Percentiles rank a stretch among this genome's conserved stretches.
Conservation (phyloP, 2,888 invertebrate genomes). For the Sacculina carcini region DNA sequence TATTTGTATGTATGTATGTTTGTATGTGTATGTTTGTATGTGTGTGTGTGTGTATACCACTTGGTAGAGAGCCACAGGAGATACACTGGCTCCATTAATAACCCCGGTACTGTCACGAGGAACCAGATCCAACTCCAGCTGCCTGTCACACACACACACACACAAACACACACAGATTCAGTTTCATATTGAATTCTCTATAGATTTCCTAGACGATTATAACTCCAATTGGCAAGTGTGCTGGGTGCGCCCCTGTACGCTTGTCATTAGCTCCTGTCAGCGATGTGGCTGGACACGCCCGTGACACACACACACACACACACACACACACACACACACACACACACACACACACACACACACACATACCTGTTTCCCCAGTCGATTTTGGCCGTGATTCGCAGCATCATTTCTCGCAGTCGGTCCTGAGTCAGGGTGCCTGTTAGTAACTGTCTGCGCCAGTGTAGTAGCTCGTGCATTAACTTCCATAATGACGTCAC, state of each 20-base stretch:
- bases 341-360: too few species aligned
- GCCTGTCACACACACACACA: conserved; percentile 48
- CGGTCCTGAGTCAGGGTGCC: conserved; percentile 73
- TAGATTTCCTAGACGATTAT: too few species aligned
- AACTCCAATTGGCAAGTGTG: too few species aligned
- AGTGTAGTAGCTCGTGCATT: conserved; percentile 65
- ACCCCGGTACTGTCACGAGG: conserved; percentile 68
- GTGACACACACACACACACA: too few species aligned
- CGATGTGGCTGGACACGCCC: too few species aligned
- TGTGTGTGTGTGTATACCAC: conserved; percentile 39
- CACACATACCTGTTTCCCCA: conserved; percentile 82
- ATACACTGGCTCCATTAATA: conserved; percentile 67
- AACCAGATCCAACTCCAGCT: conserved; percentile 69
- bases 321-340: too few species aligned
- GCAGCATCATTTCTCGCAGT: conserved; percentile 53
- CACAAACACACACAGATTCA: too few species aligned
- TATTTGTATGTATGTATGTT: too few species aligned
- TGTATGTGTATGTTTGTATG: too few species aligned
- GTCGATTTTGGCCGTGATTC: conserved; percentile 71
- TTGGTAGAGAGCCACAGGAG: conserved; percentile 62
- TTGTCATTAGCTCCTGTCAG: too few species aligned
- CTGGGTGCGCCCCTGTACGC: too few species aligned
- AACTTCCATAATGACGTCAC: conserved; percentile 49
- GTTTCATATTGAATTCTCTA: too few species aligned
- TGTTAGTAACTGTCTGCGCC: conserved; percentile 53